Evolutionary conservation across 2,113 vertebrate genomes (phyloP).

Genomic region (Tringa solitaria): DNA sequence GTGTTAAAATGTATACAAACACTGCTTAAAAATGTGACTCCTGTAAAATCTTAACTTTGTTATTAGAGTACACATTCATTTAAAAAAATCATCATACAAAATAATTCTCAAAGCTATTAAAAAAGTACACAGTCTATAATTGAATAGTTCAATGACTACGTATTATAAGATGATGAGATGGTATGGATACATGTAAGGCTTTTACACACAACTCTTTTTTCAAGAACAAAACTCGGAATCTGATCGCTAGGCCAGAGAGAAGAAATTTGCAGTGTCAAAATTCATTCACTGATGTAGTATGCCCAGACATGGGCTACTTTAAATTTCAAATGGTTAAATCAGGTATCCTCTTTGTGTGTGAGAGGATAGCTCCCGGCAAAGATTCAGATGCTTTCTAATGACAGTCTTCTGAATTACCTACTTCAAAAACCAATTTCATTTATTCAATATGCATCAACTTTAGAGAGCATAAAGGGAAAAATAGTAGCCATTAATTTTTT

Average conservation of each 20-base stretch:
- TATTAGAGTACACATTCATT: conserved; percentile 73
- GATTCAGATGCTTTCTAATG: not conserved
- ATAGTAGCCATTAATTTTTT: conserved; percentile 9
- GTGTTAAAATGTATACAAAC: conserved; percentile 85
- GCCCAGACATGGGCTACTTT: not conserved
- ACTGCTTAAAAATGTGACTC: conserved; percentile 80
- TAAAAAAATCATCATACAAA: conserved; percentile 83
- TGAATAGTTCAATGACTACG: conserved; percentile 61
- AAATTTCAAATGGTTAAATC: conserved; percentile 33
- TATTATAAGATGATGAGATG: conserved; percentile 39
- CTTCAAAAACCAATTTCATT: conserved; percentile 30
- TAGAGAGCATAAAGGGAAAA: not conserved
- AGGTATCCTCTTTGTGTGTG: not conserved
- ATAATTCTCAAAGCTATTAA: conserved; percentile 79
- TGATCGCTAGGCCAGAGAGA: conserved; percentile 28
- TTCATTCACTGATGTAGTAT: not conserved
- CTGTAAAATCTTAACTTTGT: conserved; percentile 76
- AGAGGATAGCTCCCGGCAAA: not conserved
- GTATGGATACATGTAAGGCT: conserved; percentile 42
- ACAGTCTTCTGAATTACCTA: conserved; percentile 3
- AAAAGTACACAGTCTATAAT: conserved; percentile 78
- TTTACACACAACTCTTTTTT: conserved; percentile 53
- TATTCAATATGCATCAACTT: not conserved
- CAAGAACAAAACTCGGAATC: conserved; percentile 41
- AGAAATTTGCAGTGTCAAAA: conserved; percentile 16